Base-by-base conservation (phyloP, 2,113 vertebrate genomes). In the Nannobrachium achirus region DNA sequence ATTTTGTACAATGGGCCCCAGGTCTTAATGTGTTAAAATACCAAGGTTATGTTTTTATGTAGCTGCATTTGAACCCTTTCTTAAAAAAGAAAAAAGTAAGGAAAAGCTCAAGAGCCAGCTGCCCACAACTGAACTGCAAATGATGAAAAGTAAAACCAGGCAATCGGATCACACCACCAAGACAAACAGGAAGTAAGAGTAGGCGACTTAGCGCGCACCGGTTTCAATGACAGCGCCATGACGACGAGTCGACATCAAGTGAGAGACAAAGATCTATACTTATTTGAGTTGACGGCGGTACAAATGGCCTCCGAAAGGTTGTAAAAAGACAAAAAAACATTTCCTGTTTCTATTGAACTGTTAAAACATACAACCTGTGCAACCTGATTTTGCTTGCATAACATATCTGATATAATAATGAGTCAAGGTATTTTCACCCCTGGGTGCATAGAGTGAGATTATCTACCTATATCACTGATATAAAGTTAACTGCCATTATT, bases 201-300 rank as follows among this genome's bases (percentile, higher is more conserved):
- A 82, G 78, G 69, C 55, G 82, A 78, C 79, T 75, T 73, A 10
- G 78, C 78, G 78, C 78, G n/a, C n/a, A n/a, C 75, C 78, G 69
- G 83, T 73, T 76, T 86, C 78, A 65, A 68, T 18, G 33, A 70
- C 58, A 25, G 64, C 52, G 65, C 56, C 42, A 64, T 52, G 53
- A 40, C 51, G 62, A 72, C 16, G n/a, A n/a, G n/a, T n/a, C n/a
- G 61, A 42, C 11, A 51, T 46, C 16, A 71, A 61, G 64, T 1
- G 18, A 55, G 55, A 68, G n/a, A 53, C 8, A 11, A n/a, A 67
- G 18, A 33, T 44, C 41, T 9, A n/a, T n/a, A 66, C 57, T 56
- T 65, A 33, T 33, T 48, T 11, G 18, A 53, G 0, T 45, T 9
- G 19, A 78, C 63, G 53, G 73, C 70, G 74, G 48, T 67, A 71